Conservation (phyloP, 2,888 invertebrate genomes). For the Geophilus truncorum region DNA sequence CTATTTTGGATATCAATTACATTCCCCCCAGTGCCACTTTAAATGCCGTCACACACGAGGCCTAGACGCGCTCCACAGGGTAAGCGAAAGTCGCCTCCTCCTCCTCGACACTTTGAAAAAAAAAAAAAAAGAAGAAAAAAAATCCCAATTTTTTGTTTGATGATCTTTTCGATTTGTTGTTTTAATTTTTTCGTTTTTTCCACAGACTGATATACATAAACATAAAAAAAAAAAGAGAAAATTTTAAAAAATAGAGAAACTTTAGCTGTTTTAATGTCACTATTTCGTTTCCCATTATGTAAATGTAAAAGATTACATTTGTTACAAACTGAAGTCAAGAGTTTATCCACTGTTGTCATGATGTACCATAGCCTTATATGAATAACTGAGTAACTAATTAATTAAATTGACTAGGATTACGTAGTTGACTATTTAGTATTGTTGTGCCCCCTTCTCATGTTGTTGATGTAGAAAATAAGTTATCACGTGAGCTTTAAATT, state of each 20-base stretch:
- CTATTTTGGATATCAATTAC: conserved; percentile 30
- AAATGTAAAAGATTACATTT: background rate
- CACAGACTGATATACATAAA: background rate
- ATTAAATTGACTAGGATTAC: background rate
- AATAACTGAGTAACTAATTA: background rate
- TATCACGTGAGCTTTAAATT: background rate
- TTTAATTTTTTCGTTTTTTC: background rate
- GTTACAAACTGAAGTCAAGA: background rate
- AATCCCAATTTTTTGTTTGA: background rate
- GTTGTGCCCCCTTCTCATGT: background rate
- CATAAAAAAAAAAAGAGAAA: background rate
- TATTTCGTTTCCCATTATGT: background rate
- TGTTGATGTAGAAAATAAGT: background rate
- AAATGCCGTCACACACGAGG: conserved; percentile 30
- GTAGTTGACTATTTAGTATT: background rate
- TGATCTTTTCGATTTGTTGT: background rate
- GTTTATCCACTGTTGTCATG: background rate
- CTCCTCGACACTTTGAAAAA: background rate
- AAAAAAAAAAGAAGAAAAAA: background rate
- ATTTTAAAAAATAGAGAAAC: background rate
- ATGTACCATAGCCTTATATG: background rate
- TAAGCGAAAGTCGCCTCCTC: background rate
- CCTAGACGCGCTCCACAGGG: conserved; percentile 13
- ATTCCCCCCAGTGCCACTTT: background rate
- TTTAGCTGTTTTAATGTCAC: background rate